Evolutionary conservation across 2,113 vertebrate species (phyloP), one percentile per base, ranked within the genome.

Genomic region (Carettochelys insculpta): DNA sequence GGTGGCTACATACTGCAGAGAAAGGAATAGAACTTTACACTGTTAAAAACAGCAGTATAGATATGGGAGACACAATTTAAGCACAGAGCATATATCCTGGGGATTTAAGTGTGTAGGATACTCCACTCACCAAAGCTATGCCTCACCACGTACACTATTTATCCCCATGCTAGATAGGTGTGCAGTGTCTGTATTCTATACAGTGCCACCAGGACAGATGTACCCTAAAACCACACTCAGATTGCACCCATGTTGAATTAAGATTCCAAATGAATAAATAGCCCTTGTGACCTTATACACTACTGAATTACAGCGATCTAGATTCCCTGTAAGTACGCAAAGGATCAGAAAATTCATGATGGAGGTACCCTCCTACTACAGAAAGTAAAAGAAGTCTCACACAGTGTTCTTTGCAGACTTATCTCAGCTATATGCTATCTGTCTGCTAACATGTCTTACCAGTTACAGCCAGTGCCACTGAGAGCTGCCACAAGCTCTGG

Each of bases 361-460:
- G 45, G 25, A 13, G 17, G 43, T 27, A 76, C 12, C 80, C 85
- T 83, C 16, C 68, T 17, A 78, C 3, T 43, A 45, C 48, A 77
- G 47, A 12, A 81, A 6, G 29, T 31, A 13, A 71, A 71, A 24
- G 22, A 71, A 68, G 11, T 41, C n/a, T 65, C 8, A 68, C 8
- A 41, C 24, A 43, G 22, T 25, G 24, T 43, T 45, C 24, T 45
- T 56, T 89, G 2, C 0, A 52, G 51, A 16, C 47, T 54, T 76
- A 3, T 0, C 50, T n/a, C 4, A 75, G 20, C 29, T 27, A 41
- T 29, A 45, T 50, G 38, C 24, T 86, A 17, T 24, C 25, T 65
- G 12, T 5, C 2, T 16, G 77, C 27, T 73, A 8, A 25, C 0
- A 0, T 1, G 5, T 11, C 6, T 34, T 43, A 38, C 61, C 61